Evolutionary conservation across 2,113 vertebrate genomes (phyloP), one percentile per base, ranked within the genome.

Genomic region (Corvus cornix): DNA sequence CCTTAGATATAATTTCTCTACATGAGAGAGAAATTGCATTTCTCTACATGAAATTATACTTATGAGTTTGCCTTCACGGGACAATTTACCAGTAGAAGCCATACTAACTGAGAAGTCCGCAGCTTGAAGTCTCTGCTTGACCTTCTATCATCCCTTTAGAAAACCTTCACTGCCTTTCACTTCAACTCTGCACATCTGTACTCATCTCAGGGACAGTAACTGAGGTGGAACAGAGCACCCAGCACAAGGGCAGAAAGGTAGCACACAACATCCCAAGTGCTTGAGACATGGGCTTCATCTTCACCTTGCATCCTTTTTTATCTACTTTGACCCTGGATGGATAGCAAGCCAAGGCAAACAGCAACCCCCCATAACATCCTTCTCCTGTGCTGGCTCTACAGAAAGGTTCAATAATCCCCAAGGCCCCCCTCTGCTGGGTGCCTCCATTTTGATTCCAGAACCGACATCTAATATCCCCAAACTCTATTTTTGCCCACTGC

Each of bases 391-490:
- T 82, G 46, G 28, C 44, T 73, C 35, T 73, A 18, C 51, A 80
- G 68, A 89, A 83, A 80, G 15, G 9, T 73, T 83, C 31, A n/a
- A 14, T 1, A 55, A 31, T 37, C 6, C 28, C 30, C 28, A 66
- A 8, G 35, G 43, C 6, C 18, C 13, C 4, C 7, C 19, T 52
- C 7, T 76, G 15, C 31, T 33, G 4, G 2, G 2, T 58, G 20
- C 33, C 28, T 92, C 46, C 59, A 56, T 27, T 16, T 35, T 86
- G 49, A 76, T 6, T 1, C 49, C 43, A 64, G 75, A 85, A 85
- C 2, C 0, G 0, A 44, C 22, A 86, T 5, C 31, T 53, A 28
- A 55, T 6, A 6, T 28, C 17, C 26, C 7, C 28, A 79, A 16
- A 76, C 53, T 76, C 70, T 76, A 28, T 0, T 73, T 87, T 63